Percentiles rank a stretch among this genome's conserved stretches.
These are phyloP conservation scores for Stegophylla sp. DNA, from an alignment of 2,888 invertebrate genomes.

Conservation along the genomic window DNA sequence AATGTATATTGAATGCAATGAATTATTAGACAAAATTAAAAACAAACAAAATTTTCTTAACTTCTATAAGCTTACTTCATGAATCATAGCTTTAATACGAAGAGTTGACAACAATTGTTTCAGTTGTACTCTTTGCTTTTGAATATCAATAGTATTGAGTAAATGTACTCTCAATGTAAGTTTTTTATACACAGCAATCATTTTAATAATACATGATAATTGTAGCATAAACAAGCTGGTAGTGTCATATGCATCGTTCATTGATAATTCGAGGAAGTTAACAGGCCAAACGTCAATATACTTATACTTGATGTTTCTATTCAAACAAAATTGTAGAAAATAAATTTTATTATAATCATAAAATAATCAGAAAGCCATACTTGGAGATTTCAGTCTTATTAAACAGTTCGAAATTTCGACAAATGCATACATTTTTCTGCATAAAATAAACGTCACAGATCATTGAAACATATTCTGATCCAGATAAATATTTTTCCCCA, in stretches of 20 bases:
- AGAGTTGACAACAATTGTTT: slow-evolving; percentile 80
- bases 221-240: slow-evolving; percentile 95
- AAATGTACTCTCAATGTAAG: slow-evolving; percentile 40
- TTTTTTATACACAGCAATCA: slow-evolving; percentile 67
- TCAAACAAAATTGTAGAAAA: slow-evolving; percentile 60
- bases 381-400: slow-evolving; percentile 75
- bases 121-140: slow-evolving; percentile 64
- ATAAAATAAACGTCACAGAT: slow-evolving; percentile 87
- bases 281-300: slow-evolving; percentile 98
- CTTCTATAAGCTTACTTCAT: slow-evolving; percentile 67
- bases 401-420: slow-evolving; percentile 85
- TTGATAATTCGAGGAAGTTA: slow-evolving; percentile 82
- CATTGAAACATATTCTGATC: slow-evolving; percentile 81
- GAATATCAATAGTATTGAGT: slow-evolving; percentile 47
- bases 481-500: slow-evolving; percentile 66
- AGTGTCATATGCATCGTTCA: slow-evolving; percentile 84
- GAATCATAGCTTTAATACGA: slow-evolving; percentile 84
- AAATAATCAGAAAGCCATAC: slow-evolving; percentile 38
- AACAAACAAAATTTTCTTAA: no score
- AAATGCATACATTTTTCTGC: slow-evolving; percentile 93
- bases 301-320: slow-evolving; percentile 70
- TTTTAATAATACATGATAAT: slow-evolving; percentile 91
- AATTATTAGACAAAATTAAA: no score
- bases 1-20: no score
- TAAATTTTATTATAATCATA: not conserved